phyloP scores from a whole-genome alignment of 2,888 invertebrate species.

The Portevinia maculata region DNA sequence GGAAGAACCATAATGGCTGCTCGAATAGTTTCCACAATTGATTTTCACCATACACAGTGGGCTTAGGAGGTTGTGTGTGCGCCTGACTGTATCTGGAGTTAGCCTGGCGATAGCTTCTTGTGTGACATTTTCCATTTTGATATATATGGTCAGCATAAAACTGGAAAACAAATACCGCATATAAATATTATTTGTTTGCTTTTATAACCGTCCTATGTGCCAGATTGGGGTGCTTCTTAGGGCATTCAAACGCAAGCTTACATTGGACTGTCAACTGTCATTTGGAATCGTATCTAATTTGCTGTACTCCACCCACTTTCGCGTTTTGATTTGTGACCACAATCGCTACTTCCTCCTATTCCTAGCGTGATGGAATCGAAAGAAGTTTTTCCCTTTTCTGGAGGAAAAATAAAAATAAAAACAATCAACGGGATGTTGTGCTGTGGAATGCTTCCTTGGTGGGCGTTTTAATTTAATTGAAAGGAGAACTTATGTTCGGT shows the following conservation, averaged over 20 bases:
- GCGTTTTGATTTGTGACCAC: conserved; percentile 38
- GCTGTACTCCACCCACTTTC: conserved; percentile 68
- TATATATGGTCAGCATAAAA: conserved; percentile 52
- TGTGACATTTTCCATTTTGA: conserved; percentile 74
- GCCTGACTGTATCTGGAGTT: conserved; percentile 50
- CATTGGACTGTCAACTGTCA: conserved; percentile 49
- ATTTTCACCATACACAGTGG: conserved; percentile 66
- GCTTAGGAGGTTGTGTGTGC: conserved; percentile 1
- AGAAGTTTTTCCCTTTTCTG: conserved; percentile 25
- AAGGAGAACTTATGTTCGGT: conserved; percentile 64
- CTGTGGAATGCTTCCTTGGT: conserved; percentile 57
- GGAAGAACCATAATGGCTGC: conserved; percentile 74
- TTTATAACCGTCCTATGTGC: conserved; percentile 18
- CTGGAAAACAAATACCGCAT: not conserved
- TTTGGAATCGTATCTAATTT: conserved; percentile 14
- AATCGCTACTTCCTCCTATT: conserved; percentile 5
- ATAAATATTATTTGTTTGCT: not conserved
- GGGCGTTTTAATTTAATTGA: conserved; percentile 67
- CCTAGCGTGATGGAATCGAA: conserved; percentile 30
- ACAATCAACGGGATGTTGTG: conserved; percentile 19
- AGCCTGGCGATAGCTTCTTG: conserved; percentile 54
- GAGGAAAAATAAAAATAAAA: conserved; percentile 23
- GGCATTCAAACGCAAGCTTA: conserved; percentile 67
- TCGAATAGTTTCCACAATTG: conserved; percentile 74
- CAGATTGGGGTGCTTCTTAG: conserved; percentile 41